Evolutionary conservation across 2,888 invertebrate species (phyloP).

Genomic region (Heliconius cydno): DNA sequence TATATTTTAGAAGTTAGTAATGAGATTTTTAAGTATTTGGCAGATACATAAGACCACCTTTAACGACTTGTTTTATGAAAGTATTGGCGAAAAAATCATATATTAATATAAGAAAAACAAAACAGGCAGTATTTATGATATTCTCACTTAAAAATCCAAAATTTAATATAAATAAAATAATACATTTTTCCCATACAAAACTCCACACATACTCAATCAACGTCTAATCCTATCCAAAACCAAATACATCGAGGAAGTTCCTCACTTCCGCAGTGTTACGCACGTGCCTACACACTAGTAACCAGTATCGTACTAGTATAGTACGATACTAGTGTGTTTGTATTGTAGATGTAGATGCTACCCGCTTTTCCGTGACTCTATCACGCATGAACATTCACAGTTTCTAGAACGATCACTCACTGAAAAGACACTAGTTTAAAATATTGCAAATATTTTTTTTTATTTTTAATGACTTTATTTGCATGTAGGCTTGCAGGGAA

Average conservation of each 20-base stretch:
- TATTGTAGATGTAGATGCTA: constrained; percentile 32
- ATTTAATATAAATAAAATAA: not conserved
- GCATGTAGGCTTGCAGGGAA: too few relatives aligned
- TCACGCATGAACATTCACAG: constrained; percentile 41
- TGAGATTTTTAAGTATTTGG: not conserved
- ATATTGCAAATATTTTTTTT: not conserved
- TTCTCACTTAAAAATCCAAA: too few relatives aligned
- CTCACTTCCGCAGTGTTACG: constrained; percentile 33
- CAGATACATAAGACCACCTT: too few relatives aligned
- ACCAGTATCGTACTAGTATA: not conserved
- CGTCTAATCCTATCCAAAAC: constrained; percentile 1
- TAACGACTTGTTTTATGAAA: too few relatives aligned
- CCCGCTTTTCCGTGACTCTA: constrained; percentile 36
- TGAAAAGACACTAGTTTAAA: not conserved
- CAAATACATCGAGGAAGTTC: constrained; percentile 24
- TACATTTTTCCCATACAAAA: not conserved
- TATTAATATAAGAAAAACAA: too few relatives aligned
- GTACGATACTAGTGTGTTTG: not conserved
- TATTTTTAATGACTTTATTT: not conserved
- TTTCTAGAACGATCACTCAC: constrained; percentile 2
- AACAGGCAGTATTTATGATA: too few relatives aligned
- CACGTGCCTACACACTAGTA: not conserved
- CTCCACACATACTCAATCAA: not conserved
- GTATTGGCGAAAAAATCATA: too few relatives aligned
- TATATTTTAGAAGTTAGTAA: not conserved